Evolutionary conservation across 1,140 invertebrate genomes (phyloP).

Genomic region (Brachionus plicatilis): DNA sequence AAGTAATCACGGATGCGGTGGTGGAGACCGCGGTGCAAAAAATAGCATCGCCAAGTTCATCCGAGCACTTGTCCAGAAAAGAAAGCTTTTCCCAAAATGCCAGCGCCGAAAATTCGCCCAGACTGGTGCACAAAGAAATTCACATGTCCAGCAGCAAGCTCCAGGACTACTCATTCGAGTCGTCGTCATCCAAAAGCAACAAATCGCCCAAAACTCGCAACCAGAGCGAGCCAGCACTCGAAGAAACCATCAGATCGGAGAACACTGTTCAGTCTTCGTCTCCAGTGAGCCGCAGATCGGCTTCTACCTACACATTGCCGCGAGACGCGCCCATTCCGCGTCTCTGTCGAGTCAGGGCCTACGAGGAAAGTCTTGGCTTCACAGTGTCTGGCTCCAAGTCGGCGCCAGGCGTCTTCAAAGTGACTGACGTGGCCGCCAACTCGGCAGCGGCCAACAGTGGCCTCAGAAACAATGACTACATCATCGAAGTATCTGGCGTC

Average conservation of each 20-base stretch:
- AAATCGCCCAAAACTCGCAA: not conserved
- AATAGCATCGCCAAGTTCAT: not conserved
- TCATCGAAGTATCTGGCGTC: slow-evolving; percentile 3
- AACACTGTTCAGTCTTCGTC: not conserved
- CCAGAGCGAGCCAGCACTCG: slow-evolving; percentile 18
- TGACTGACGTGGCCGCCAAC: not conserved
- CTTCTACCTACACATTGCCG: not conserved
- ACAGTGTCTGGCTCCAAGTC: slow-evolving; percentile 36
- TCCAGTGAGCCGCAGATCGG: not conserved
- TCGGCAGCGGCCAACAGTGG: slow-evolving; percentile 14
- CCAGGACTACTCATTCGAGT: not conserved
- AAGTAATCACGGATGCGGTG: not conserved
- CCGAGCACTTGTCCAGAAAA: not conserved
- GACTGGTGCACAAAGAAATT: not conserved
- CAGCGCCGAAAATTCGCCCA: not conserved
- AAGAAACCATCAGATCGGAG: not conserved
- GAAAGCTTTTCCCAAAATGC: not conserved
- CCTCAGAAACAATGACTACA: slow-evolving; percentile 12
- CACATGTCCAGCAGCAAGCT: slow-evolving; percentile 27
- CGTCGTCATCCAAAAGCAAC: not conserved
- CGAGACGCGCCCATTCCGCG: slow-evolving; percentile 28
- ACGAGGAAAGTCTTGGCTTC: slow-evolving; percentile 32
- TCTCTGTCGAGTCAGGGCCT: slow-evolving; percentile 25
- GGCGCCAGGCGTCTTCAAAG: slow-evolving; percentile 8
- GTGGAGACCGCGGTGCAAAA: not conserved